Percentiles rank a stretch among this genome's conserved stretches.
phyloP scores from a whole-genome alignment of 2,113 vertebrate genomes.

The Solea senegalensis region DNA sequence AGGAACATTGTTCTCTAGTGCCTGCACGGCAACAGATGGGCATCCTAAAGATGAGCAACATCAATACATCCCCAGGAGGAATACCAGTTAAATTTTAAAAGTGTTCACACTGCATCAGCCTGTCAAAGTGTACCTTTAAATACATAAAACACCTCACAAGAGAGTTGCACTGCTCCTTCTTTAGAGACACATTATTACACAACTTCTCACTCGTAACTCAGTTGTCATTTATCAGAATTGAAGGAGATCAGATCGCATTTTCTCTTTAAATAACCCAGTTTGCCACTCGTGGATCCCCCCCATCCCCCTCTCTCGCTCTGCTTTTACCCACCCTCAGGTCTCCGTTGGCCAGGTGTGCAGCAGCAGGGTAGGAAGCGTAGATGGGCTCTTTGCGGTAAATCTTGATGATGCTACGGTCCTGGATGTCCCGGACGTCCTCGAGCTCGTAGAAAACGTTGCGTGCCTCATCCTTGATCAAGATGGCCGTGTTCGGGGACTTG shows the following conservation, averaged over 20 bases:
- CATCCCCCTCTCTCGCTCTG: conserved; percentile 30
- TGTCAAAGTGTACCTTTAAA: conserved; percentile 54
- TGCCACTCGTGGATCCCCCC: conserved; percentile 5
- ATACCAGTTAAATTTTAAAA: conserved; percentile 67
- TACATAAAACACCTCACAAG: conserved; percentile 19
- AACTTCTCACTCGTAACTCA: neutral
- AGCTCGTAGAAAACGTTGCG: conserved; percentile 98
- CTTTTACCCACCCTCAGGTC: conserved; percentile 89
- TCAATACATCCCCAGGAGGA: conserved; percentile 63
- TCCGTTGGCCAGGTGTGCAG: conserved; percentile 93
- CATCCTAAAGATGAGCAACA: conserved; percentile 66
- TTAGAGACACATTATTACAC: neutral
- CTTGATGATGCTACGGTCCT: conserved; percentile 98
- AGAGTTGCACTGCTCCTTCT: neutral
- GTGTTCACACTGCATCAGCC: conserved; percentile 35
- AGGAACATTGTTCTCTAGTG: conserved; percentile 61
- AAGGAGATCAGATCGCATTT: conserved; percentile 14
- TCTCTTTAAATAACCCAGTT: conserved; percentile 10
- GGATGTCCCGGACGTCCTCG: conserved; percentile 96
- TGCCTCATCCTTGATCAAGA: conserved; percentile 97
- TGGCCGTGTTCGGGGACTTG: conserved; percentile 97
- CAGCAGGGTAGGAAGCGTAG: conserved; percentile 91
- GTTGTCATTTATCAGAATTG: conserved; percentile 23
- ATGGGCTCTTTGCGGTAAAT: conserved; percentile 97
- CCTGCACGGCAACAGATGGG: conserved; percentile 72